A percentile compares a stretch with the other conserved stretches of the same genome.
These are phyloP conservation scores for Xiphophorus birchmanni DNA, from an alignment of 2,797 vertebrate genomes.

Conservation along the genomic window DNA sequence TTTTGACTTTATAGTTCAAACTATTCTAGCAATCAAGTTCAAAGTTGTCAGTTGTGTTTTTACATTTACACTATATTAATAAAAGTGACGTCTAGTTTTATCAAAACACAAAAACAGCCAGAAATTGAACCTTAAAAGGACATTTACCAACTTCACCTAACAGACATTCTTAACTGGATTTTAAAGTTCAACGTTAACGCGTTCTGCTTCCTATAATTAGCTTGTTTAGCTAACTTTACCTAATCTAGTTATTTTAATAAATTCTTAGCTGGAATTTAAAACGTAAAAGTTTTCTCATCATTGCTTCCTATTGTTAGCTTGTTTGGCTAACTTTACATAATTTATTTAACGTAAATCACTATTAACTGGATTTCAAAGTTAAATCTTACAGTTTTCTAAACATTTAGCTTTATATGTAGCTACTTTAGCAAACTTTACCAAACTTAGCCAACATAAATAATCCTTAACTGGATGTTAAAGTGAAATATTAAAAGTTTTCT, in stretches of 20 bases:
- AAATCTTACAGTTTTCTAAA: background rate
- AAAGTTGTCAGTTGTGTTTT: background rate
- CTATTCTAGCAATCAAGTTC: background rate
- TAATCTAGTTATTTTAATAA: no score
- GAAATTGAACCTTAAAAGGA: background rate
- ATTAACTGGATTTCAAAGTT: no score
- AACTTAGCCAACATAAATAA: background rate
- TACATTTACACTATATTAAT: background rate
- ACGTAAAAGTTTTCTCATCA: no score
- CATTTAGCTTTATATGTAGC: background rate
- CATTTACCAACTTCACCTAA: no score
- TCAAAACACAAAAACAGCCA: background rate
- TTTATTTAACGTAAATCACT: no score
- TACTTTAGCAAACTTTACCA: background rate
- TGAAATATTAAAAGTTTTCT: background rate
- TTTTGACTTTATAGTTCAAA: background rate
- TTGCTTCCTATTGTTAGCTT: no score
- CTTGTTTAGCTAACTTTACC: no score
- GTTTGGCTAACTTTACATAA: no score
- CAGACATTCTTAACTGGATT: background rate
- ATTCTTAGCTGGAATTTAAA: no score
- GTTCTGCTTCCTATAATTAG: no score
- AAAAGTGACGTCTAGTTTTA: background rate
- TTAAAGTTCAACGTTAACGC: background rate
- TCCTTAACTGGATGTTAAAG: background rate